Base-by-base conservation (phyloP, 2,797 vertebrate genomes). In the Aldrovandia affinis region DNA sequence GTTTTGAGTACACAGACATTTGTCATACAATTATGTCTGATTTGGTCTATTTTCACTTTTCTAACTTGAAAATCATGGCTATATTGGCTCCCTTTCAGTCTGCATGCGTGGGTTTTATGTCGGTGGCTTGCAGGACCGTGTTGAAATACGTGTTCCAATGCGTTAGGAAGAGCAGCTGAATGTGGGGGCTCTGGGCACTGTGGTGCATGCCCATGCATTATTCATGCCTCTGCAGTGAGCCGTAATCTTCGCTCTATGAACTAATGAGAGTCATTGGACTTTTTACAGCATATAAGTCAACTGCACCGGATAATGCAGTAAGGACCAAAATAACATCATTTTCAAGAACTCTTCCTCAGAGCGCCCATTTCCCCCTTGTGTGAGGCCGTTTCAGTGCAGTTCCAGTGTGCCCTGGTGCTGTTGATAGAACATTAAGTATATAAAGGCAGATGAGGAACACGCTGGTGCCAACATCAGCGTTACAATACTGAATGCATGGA, bases 211-310 rank as follows among this genome's bases (percentile, higher is more conserved):
- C 61, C 88, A 91, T 95, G 91, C 90, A 94, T 94, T 93, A 94
- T 94, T 92, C 92, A 94, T 92, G 81, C 84, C 83, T 77, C 89
- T 89, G 92, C 89, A 91, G 90, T 88, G 88, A 94, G 92, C 89
- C 89, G 87, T 94, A 93, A 93, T 94, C 90, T 93, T 89, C 91
- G 87, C 88, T 89, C 86, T n/a, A 86, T 86, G 88, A 86, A 87
- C 91, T 93, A 93, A 93, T 92, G 89, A 93, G 93, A 92, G 91
- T 87, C 89, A 88, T 91, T 86, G 86, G 65, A 15, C 87, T 90
- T 87, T 92, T 89, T 79, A 85, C 88, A 85, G 87, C 89, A 85
- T 87, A 89, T 83, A 87, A 90, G 87, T 89, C 88, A 89, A 86
- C 83, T 86, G 81, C 88, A 89, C 88, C 85, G 84, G 89, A 89